Conservation (phyloP, 1,140 invertebrate species). For the Drosophila auraria region DNA sequence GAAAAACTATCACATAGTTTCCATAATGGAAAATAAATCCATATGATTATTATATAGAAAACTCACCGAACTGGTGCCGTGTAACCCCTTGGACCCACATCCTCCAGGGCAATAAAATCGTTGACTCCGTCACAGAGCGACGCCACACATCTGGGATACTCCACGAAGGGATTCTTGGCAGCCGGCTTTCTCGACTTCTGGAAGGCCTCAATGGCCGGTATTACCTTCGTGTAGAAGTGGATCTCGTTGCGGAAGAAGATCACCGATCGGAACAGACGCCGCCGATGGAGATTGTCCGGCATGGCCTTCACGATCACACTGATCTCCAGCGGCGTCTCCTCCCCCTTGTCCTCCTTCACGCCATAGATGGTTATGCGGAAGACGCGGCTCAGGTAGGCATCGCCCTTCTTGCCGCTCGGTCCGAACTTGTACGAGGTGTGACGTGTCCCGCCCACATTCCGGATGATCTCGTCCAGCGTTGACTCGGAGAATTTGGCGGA, state of each 20-base stretch:
- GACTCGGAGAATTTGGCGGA: constrained; percentile 85
- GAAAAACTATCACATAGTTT: constrained; percentile 8
- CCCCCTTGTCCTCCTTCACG: constrained; percentile 65
- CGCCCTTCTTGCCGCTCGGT: constrained; percentile 87
- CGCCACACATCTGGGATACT: constrained; percentile 87
- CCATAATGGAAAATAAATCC: too few species aligned
- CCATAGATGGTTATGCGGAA: constrained; percentile 87
- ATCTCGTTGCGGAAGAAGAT: constrained; percentile 90
- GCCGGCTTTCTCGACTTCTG: constrained; percentile 83
- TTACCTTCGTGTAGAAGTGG: constrained; percentile 88
- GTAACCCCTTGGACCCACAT: constrained; percentile 87
- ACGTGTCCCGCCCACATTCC: constrained; percentile 80
- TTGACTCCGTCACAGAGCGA: constrained; percentile 87
- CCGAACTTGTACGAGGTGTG: constrained; percentile 86
- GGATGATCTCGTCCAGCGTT: constrained; percentile 85
- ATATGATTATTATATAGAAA: neutral
- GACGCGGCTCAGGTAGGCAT: constrained; percentile 88
- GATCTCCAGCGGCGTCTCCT: constrained; percentile 44
- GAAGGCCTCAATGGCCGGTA: constrained; percentile 86
- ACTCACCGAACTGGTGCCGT: constrained; percentile 71
- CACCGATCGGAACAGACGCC: constrained; percentile 88
- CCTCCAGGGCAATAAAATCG: constrained; percentile 89
- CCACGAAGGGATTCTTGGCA: constrained; percentile 86
- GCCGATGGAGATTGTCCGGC: constrained; percentile 87
- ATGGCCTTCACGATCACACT: constrained; percentile 88